Conservation (phyloP, 2,797 vertebrate species). For the Pteropus rufus region DNA sequence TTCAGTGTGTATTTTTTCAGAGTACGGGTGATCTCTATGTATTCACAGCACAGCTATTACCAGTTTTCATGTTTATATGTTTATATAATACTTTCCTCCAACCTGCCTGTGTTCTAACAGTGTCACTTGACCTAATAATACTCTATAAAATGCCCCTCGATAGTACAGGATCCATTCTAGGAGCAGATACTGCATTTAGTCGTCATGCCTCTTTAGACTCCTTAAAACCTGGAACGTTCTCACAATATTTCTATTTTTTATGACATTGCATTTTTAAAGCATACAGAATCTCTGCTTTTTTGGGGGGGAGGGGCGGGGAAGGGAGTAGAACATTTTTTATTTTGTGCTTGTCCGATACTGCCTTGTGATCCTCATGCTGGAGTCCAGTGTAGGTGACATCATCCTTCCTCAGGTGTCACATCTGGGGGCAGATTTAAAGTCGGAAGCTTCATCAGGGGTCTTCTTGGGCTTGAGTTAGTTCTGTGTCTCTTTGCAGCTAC, state of each 20-base stretch:
- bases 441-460: not conserved
- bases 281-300: not conserved
- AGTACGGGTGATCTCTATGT: fast-evolving
- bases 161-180: not conserved
- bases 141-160: fast-evolving
- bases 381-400: not conserved
- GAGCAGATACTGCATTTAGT: not conserved
- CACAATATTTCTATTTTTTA: not conserved
- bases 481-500: not conserved
- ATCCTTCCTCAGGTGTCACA: not conserved
- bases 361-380: not conserved
- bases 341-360: not conserved
- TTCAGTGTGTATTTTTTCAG: not conserved
- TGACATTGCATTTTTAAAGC: not conserved
- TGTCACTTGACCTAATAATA: not conserved
- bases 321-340: not conserved
- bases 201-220: not conserved
- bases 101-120: not conserved
- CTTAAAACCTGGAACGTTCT: not conserved
- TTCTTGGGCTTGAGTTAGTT: not conserved
- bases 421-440: not conserved
- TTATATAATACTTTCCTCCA: not conserved
- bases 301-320: no score
- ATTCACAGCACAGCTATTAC: not conserved
- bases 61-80: no score